Evolutionary conservation across 2,888 invertebrate species (phyloP).

Genomic region (Lasiommata megera): DNA sequence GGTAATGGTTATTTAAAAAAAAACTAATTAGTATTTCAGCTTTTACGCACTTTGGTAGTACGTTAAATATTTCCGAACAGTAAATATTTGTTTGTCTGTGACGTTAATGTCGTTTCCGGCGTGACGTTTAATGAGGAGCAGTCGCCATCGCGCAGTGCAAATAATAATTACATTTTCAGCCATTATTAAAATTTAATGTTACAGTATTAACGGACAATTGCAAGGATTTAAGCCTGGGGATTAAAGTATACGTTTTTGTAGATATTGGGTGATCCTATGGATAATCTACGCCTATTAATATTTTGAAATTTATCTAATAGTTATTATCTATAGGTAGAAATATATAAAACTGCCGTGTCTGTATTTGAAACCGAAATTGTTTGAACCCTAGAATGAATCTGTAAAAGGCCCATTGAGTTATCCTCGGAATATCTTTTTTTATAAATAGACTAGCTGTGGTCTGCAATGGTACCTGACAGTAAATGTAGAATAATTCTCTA

Average conservation of each 20-base stretch:
- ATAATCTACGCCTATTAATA: neutral
- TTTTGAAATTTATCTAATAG: too few species aligned
- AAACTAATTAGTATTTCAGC: too few species aligned
- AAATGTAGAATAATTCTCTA: too few species aligned
- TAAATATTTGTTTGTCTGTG: neutral
- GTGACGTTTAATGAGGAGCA: constrained; percentile 1
- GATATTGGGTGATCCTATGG: neutral
- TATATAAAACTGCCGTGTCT: too few species aligned
- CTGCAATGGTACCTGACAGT: too few species aligned
- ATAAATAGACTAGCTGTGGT: too few species aligned
- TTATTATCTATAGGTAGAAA: too few species aligned
- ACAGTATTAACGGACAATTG: neutral
- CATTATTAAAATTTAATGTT: neutral
- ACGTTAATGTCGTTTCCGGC: neutral
- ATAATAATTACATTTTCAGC: neutral
- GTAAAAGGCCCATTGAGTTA: too few species aligned
- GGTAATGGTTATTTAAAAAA: too few species aligned
- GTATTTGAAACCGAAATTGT: too few species aligned
- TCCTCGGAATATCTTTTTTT: too few species aligned
- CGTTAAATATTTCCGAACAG: neutral
- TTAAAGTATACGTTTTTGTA: neutral
- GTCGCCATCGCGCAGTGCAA: neutral
- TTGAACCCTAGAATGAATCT: too few species aligned
- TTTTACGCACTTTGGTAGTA: neutral
- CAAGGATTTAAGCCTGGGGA: neutral